Percentiles rank a stretch among this genome's conserved stretches.
Conservation (phyloP, 2,888 invertebrate species). For the Callosobruchus maculatus region DNA sequence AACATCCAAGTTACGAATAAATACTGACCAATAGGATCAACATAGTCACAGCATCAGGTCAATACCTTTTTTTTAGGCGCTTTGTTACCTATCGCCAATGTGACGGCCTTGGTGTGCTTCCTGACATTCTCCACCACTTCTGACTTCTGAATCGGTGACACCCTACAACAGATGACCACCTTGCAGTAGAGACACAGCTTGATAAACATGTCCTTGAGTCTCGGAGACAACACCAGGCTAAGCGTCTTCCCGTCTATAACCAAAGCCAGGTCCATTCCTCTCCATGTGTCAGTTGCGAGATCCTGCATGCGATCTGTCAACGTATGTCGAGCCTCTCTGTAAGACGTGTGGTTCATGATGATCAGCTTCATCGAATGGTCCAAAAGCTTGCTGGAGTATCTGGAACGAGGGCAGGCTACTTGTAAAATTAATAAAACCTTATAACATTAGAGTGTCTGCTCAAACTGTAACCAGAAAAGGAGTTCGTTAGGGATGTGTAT, state of each 20-base stretch:
- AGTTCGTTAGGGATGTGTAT: too few species aligned
- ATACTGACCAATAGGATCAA: too few species aligned
- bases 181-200: slow-evolving; percentile 84
- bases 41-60: too few species aligned
- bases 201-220: slow-evolving; percentile 76
- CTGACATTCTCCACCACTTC: slow-evolving; percentile 84
- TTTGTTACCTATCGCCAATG: slow-evolving; percentile 71
- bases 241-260: slow-evolving; percentile 95
- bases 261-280: slow-evolving; percentile 78
- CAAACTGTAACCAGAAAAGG: too few species aligned
- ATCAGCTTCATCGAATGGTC: slow-evolving; percentile 76
- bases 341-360: slow-evolving; percentile 30
- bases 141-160: slow-evolving; percentile 96
- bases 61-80: too few species aligned
- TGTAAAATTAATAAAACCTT: too few species aligned
- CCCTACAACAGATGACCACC: slow-evolving; percentile 94
- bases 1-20: too few species aligned
- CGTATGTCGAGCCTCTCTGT: too few species aligned
- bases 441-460: too few species aligned
- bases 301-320: too few species aligned
- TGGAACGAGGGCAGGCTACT: too few species aligned
- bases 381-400: slow-evolving; percentile 65
- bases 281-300: slow-evolving; percentile 67
- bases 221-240: slow-evolving; percentile 65
- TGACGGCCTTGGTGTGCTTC: slow-evolving; percentile 74